These are phyloP conservation scores for Styela plicata DNA, from an alignment of 23 tunicate genomes.

Conservation along the genomic window DNA sequence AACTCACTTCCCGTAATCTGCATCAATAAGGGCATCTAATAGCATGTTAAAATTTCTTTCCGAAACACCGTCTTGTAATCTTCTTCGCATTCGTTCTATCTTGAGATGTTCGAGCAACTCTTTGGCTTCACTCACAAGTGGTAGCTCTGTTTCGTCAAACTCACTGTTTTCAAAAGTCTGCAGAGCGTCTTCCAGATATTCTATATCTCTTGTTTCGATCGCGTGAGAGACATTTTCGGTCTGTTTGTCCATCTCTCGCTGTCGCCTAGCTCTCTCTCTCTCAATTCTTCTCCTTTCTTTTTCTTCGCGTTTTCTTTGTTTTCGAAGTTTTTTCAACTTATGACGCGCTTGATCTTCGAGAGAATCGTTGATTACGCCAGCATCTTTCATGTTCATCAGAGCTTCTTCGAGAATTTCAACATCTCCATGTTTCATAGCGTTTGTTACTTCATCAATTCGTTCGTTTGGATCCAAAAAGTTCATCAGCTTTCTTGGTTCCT, in stretches of 20 bases:
- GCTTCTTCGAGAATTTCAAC: slow-evolving; percentile 26
- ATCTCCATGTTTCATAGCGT: slow-evolving; percentile 9
- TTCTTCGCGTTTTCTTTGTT: slow-evolving; percentile 23
- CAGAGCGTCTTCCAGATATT: slow-evolving; percentile 14
- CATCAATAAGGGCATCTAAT: slow-evolving; percentile 24
- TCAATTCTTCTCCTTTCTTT: slow-evolving; percentile 11
- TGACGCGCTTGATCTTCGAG: slow-evolving; percentile 1
- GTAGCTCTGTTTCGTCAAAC: slow-evolving; percentile 15
- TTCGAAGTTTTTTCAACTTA: neutral
- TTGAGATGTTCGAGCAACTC: slow-evolving; percentile 18
- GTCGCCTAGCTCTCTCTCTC: slow-evolving; percentile 12
- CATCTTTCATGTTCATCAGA: slow-evolving; percentile 33
- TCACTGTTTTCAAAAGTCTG: slow-evolving; percentile 20
- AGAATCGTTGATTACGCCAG: slow-evolving; percentile 19
- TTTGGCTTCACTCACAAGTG: slow-evolving; percentile 22
- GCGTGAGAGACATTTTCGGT: slow-evolving; percentile 22
- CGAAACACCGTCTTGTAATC: slow-evolving; percentile 7
- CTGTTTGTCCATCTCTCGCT: slow-evolving; percentile 26
- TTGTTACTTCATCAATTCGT: neutral
- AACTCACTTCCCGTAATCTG: slow-evolving; percentile 34
- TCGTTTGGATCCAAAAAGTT: slow-evolving; percentile 16
- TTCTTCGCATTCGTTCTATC: slow-evolving; percentile 25
- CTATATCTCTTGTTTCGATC: slow-evolving; percentile 12
- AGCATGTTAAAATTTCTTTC: slow-evolving; percentile 21
- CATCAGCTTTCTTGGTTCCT: slow-evolving; percentile 6